Conservation (phyloP, 2,888 invertebrate genomes). For the Rhorus exstirpatorius region DNA sequence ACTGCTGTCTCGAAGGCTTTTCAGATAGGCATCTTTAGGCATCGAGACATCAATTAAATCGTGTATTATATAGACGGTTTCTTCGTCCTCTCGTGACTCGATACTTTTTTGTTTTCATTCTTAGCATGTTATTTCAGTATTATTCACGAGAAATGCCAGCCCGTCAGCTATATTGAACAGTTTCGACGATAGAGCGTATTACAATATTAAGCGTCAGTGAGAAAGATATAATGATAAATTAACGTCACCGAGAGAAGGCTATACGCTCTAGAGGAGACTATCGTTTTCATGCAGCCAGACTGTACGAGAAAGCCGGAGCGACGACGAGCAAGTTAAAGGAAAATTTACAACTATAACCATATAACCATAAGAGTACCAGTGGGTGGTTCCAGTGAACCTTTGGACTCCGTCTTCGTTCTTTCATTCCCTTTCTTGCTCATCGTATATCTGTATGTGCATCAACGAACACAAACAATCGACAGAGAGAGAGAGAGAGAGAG, state of each 20-base stretch:
- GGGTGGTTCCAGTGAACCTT: constrained; percentile 70
- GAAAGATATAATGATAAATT: constrained; percentile 66
- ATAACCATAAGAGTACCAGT: constrained; percentile 60
- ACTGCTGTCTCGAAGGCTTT: constrained; percentile 39
- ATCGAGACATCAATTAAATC: constrained; percentile 55
- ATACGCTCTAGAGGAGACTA: constrained; percentile 21
- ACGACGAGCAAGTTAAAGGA: constrained; percentile 65
- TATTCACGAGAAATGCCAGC: constrained; percentile 36
- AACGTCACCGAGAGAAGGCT: constrained; percentile 46
- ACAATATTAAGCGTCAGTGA: constrained; percentile 44
- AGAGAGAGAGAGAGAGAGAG: constrained; percentile 15
- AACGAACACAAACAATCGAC: neutral
- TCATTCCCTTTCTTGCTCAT: constrained; percentile 34
- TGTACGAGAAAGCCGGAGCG: constrained; percentile 50
- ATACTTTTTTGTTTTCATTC: constrained; percentile 17
- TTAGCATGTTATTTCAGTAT: constrained; percentile 18
- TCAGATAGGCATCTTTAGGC: constrained; percentile 28
- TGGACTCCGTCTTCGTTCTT: constrained; percentile 53
- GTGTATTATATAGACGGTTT: constrained; percentile 21
- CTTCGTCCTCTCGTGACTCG: constrained; percentile 15
- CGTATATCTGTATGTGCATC: constrained; percentile 5
- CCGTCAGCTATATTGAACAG: neutral
- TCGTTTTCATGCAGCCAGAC: constrained; percentile 23
- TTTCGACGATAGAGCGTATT: constrained; percentile 35
- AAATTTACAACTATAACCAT: constrained; percentile 67